Conservation (phyloP, 2,888 invertebrate genomes). For the Eulithis prunata region DNA sequence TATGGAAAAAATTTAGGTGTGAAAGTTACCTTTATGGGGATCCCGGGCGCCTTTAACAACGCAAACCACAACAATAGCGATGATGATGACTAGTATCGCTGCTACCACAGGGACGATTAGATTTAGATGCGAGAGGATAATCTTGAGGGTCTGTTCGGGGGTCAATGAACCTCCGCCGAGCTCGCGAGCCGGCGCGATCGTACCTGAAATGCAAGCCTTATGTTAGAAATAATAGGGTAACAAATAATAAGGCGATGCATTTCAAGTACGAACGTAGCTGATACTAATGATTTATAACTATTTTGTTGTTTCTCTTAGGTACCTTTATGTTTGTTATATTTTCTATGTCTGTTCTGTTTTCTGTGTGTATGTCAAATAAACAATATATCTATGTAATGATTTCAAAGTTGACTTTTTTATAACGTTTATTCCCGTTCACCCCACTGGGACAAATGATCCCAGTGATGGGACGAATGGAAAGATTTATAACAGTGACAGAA, state of each 20-base stretch:
- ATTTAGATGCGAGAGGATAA: constrained; percentile 95
- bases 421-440: no score
- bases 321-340: no score
- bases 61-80: constrained; percentile 96
- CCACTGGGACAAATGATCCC: no score
- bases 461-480: no score
- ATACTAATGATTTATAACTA: neutral
- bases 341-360: no score
- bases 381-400: no score
- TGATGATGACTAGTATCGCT: constrained; percentile 95
- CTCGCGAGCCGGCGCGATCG: constrained; percentile 94
- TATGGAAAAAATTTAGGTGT: constrained; percentile 56
- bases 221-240: constrained; percentile 31
- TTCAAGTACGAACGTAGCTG: constrained; percentile 68
- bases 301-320: no score
- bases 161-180: constrained; percentile 87
- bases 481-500: no score
- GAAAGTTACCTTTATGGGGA: constrained; percentile 90
- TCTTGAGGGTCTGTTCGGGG: constrained; percentile 93
- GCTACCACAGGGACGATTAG: constrained; percentile 97
- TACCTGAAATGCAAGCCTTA: constrained; percentile 92
- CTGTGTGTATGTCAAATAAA: no score
- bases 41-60: constrained; percentile 93
- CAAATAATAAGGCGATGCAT: constrained; percentile 70
- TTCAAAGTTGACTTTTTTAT: no score